phyloP scores from a whole-genome alignment of 2,888 invertebrate genomes.

The Coelopa pilipes region DNA sequence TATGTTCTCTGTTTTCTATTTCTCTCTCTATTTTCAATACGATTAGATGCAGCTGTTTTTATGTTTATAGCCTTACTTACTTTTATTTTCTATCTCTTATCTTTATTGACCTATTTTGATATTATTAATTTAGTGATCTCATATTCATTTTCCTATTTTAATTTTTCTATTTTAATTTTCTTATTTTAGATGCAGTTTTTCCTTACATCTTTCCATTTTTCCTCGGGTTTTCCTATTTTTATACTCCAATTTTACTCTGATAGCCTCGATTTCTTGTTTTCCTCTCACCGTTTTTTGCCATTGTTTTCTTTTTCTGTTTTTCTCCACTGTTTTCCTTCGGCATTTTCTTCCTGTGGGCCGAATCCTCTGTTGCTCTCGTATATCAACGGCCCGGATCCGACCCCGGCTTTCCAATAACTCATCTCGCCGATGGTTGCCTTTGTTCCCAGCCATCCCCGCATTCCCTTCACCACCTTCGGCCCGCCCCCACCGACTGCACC shows the following conservation, averaged over 20 bases:
- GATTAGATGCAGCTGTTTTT: not conserved
- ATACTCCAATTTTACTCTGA: no score
- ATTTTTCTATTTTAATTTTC: no score
- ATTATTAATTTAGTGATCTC: no score
- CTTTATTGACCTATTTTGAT: no score
- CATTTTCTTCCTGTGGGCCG: not conserved
- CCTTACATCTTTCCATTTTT: no score
- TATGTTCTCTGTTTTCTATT: not conserved
- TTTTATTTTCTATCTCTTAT: no score
- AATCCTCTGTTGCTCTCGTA: not conserved
- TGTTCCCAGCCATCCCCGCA: not conserved
- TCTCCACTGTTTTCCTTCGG: not conserved
- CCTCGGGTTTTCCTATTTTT: no score
- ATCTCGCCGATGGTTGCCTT: not conserved
- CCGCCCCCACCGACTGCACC: not conserved
- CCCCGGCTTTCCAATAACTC: constrained; percentile 19
- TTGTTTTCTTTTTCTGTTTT: not conserved
- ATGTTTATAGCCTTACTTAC: no score
- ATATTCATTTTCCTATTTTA: no score
- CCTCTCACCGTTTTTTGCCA: not conserved
- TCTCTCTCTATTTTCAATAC: not conserved
- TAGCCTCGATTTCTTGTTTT: constrained; percentile 4
- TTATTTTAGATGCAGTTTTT: no score
- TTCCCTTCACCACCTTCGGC: not conserved
- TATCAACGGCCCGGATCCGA: not conserved